Percentiles rank a stretch among this genome's conserved stretches.
Conservation (phyloP, 1,140 invertebrate genomes). For the Philopotamus ludificatus region DNA sequence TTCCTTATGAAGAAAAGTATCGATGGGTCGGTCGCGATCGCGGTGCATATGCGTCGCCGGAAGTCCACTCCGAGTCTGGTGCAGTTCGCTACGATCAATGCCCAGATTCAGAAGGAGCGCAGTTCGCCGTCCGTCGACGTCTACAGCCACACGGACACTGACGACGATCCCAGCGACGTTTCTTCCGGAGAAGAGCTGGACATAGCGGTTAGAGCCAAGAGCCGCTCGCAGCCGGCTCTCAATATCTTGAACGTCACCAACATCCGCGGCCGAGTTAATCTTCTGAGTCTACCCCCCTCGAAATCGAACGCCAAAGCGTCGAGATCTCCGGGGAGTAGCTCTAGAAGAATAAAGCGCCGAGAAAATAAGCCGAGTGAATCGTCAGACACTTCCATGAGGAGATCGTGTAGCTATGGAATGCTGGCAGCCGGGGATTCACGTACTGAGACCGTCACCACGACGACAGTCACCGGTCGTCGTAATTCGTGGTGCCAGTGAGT, state of each 20-base stretch:
- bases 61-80: conserved; percentile 38
- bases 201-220: conserved; percentile 10
- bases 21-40: not conserved
- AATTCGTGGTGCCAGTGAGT: conserved; percentile 26
- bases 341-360: not conserved
- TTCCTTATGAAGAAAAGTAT: too few relatives aligned
- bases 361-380: not conserved
- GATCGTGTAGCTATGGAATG: conserved; percentile 33
- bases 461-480: conserved; percentile 44
- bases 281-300: conserved; percentile 13
- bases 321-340: not conserved
- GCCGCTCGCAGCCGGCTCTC: conserved; percentile 35
- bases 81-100: conserved; percentile 40
- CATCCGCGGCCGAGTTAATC: conserved; percentile 28
- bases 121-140: conserved; percentile 34
- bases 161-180: conserved; percentile 11
- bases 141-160: conserved; percentile 20
- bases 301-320: not conserved
- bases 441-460: not conserved
- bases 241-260: conserved; percentile 37
- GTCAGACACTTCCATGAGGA: conserved; percentile 24
- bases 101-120: conserved; percentile 38
- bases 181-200: conserved; percentile 9
- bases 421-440: conserved; percentile 1
- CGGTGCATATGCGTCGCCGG: conserved; percentile 9